Evolutionary conservation across 2,888 invertebrate species (phyloP), one percentile per base, ranked within the genome.

Genomic region (Zhuqinia jingwanae): DNA sequence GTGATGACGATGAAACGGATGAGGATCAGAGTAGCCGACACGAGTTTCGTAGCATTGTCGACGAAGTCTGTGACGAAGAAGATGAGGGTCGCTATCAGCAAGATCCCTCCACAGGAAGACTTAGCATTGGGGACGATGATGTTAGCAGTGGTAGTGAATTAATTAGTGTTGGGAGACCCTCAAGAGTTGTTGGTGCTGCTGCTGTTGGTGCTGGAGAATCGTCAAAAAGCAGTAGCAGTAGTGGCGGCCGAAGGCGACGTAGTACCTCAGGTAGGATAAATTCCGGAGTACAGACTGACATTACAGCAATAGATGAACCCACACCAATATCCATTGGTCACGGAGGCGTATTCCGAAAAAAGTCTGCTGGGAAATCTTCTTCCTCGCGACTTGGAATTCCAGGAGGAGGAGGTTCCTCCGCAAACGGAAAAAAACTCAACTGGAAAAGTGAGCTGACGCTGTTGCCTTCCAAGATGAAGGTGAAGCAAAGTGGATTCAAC

Each of bases 371-470:
- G 77, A 85, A 81, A 77, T 80, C 84, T 6, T 42, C 73, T 0
- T n/a, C n/a, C n/a, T 15, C 25, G 1, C 36, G 84, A 79, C 56
- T 87, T 17, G 87, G 85, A 25, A 36, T 78, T 78, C 87, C 68
- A 17, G 82, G 82, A 47, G 82, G 82, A 47, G 47, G 73, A 20
- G 25, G 73, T 20, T n/a, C n/a, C n/a, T n/a, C 27, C 6, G 42
- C 45, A 11, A 77, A 60, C n/a, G 90, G 88, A 42, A 91, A 91
- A 82, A 90, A 89, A 79, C 78, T 91, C 10, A 91, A 91, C 73
- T 91, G 91, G 91, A 91, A 91, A 68, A 91, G 91, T 88, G 91
- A 91, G 78, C 82, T 91, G 17, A 90, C 90, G 6, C 79, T 91
- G 6, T 58, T 91, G 13, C 91, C 91, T 20, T 91, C 91, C 17